phyloP scores from a whole-genome alignment of 2,888 invertebrate genomes.

The Drosophila mimica region DNA sequence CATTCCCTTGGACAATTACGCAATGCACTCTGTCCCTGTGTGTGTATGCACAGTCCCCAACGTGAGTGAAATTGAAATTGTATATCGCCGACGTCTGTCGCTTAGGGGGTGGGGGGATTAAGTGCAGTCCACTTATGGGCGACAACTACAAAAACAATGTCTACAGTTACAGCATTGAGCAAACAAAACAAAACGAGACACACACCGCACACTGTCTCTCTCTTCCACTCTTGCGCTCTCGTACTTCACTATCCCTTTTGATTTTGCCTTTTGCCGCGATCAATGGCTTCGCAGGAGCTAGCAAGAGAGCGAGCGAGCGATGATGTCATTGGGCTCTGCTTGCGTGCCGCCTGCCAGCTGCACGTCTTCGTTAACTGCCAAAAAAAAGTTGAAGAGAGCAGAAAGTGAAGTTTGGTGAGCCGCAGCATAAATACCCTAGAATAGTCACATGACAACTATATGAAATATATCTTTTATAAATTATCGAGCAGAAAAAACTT shows the following conservation, averaged over 20 bases:
- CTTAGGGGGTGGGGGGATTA: constrained; percentile 37
- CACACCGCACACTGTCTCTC: background rate
- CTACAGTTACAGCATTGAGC: constrained; percentile 52
- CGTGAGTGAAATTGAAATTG: constrained; percentile 73
- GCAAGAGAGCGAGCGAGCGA: constrained; percentile 21
- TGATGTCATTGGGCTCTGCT: constrained; percentile 49
- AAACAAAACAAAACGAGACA: constrained; percentile 17
- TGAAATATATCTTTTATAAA: background rate
- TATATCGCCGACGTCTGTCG: constrained; percentile 46
- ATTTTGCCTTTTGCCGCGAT: constrained; percentile 25
- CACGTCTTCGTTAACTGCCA: constrained; percentile 42
- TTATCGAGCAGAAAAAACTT: background rate
- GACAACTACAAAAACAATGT: constrained; percentile 42
- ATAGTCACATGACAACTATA: background rate
- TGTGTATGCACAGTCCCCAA: constrained; percentile 22
- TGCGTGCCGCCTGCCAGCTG: constrained; percentile 51
- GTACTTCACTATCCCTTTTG: constrained; percentile 12
- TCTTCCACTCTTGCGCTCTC: constrained; percentile 1
- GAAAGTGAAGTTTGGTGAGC: background rate
- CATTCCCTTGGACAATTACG: constrained; percentile 57
- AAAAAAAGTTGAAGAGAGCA: constrained; percentile 17
- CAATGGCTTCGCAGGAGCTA: constrained; percentile 38
- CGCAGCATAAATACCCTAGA: constrained; percentile 18
- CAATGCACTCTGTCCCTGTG: constrained; percentile 59
- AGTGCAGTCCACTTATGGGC: constrained; percentile 55